phyloP scores from a whole-genome alignment of 64 coral and sea anemone genomes.

The Stylophora pistillata region DNA sequence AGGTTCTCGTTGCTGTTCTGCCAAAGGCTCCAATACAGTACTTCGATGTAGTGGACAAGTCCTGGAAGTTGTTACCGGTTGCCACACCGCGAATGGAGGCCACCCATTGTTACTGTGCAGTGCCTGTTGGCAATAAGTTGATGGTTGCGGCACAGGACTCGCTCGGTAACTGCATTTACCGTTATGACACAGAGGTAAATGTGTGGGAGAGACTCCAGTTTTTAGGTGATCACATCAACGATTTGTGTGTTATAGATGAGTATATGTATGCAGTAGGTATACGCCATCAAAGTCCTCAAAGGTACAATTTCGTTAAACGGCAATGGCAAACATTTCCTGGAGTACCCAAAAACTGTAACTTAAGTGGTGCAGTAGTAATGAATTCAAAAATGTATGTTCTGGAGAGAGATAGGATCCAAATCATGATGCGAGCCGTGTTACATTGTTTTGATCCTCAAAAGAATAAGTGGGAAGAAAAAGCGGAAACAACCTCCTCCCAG shows the following conservation, averaged over 20 bases:
- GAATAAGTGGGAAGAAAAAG: constrained; percentile 6
- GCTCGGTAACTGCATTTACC: background rate
- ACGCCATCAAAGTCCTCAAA: background rate
- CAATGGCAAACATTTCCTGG: background rate
- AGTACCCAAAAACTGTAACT: background rate
- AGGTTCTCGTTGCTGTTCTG: background rate
- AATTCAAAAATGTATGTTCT: constrained; percentile 4
- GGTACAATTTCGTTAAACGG: background rate
- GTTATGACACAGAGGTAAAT: background rate
- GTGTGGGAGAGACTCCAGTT: too few relatives aligned
- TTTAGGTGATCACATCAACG: background rate
- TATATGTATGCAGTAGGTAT: background rate
- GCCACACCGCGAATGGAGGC: background rate
- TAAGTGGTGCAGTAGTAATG: background rate
- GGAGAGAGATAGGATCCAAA: constrained; percentile 4
- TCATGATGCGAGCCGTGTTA: background rate
- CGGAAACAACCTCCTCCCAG: background rate
- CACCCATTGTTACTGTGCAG: background rate
- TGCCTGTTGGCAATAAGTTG: background rate
- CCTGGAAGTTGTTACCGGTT: background rate
- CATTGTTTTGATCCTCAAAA: background rate
- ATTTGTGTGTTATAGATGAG: background rate
- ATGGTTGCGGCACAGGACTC: background rate
- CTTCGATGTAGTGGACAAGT: constrained; percentile 14
- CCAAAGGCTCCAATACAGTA: background rate